These are phyloP conservation scores for Choloepus didactylus DNA, from an alignment of 2,797 vertebrate species.

Conservation along the genomic window DNA sequence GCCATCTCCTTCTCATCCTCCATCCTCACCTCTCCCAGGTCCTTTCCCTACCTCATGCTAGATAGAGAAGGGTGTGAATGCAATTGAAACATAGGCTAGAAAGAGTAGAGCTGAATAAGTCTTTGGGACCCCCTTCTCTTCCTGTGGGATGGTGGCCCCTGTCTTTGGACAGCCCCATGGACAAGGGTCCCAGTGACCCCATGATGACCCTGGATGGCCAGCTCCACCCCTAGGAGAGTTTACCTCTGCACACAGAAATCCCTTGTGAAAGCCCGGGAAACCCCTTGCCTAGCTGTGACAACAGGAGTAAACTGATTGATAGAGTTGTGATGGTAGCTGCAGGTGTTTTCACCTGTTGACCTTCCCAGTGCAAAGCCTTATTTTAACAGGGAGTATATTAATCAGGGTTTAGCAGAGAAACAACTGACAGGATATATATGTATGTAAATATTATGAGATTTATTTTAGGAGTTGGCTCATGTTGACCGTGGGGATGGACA, in stretches of 20 bases:
- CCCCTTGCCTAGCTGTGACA: neutral
- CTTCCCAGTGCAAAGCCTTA: neutral
- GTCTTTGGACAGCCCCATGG: no score
- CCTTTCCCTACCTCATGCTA: neutral
- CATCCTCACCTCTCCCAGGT: neutral
- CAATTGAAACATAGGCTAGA: accelerated
- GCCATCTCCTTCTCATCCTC: neutral
- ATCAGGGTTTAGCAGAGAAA: neutral
- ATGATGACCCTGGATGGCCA: neutral
- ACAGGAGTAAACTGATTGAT: accelerated
- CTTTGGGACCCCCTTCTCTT: neutral
- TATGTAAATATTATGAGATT: no score
- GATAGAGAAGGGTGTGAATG: neutral
- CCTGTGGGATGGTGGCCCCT: neutral
- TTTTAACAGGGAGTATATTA: neutral
- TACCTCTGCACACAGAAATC: neutral
- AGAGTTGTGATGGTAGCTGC: neutral
- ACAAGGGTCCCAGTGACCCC: neutral
- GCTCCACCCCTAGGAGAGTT: neutral
- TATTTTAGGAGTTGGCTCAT: no score
- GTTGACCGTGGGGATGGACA: no score
- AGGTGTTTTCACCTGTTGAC: no score
- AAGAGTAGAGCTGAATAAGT: neutral
- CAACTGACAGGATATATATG: neutral
- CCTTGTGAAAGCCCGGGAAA: neutral